These are phyloP conservation scores for Enteromius viviparus DNA, from an alignment of 2,797 vertebrate genomes.

Conservation along the genomic window DNA sequence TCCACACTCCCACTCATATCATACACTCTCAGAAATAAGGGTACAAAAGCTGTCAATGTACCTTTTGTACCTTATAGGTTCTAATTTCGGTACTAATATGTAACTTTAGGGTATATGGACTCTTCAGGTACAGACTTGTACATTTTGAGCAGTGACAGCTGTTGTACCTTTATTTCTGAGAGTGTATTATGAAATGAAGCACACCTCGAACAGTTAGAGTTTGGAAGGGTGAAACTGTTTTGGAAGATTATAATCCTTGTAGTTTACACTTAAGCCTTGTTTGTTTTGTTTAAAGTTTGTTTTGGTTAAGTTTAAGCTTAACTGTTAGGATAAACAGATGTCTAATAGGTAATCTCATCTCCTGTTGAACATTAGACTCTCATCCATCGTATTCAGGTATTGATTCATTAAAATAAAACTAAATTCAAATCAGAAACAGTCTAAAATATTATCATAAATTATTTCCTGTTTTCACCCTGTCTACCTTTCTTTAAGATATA, in stretches of 20 bases:
- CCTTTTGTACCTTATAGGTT: too few relatives aligned
- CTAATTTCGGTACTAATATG: too few relatives aligned
- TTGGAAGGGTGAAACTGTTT: neutral
- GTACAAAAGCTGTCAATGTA: too few relatives aligned
- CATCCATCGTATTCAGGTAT: conserved; percentile 4
- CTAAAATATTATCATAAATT: neutral
- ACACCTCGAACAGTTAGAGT: neutral
- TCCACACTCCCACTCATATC: neutral
- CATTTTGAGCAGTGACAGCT: too few relatives aligned
- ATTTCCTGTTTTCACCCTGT: neutral
- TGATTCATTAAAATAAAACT: neutral
- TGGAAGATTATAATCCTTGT: conserved; percentile 20
- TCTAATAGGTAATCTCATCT: neutral
- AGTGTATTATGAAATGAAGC: neutral
- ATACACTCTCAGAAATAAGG: neutral
- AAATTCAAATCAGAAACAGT: conserved; percentile 9
- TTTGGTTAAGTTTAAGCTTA: conserved; percentile 23
- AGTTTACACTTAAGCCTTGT: neutral
- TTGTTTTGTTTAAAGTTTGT: conserved; percentile 17
- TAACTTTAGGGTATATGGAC: too few relatives aligned
- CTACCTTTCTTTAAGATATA: neutral
- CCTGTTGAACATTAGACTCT: neutral
- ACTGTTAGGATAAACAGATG: neutral
- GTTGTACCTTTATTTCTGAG: too few relatives aligned
- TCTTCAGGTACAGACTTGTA: too few relatives aligned